phyloP scores from a whole-genome alignment of 2,113 vertebrate species.

The Procavia capensis region DNA sequence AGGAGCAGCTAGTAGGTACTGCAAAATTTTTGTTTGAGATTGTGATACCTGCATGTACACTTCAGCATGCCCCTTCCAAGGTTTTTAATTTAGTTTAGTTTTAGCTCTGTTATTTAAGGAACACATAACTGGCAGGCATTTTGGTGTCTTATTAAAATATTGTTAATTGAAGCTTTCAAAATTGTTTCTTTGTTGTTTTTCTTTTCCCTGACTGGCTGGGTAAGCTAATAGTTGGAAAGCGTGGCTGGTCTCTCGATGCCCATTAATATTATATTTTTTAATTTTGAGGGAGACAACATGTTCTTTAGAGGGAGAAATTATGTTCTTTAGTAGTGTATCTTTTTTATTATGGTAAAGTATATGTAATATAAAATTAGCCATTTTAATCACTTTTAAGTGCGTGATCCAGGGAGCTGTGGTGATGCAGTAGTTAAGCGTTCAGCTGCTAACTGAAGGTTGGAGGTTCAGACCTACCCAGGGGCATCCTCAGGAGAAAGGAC shows the following conservation, averaged over 20 bases:
- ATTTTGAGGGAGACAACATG: neutral
- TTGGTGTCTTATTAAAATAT: neutral
- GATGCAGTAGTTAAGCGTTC: no score
- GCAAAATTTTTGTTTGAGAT: neutral
- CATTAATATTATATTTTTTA: neutral
- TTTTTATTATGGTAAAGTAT: neutral
- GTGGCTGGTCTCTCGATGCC: no score
- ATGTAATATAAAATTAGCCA: no score
- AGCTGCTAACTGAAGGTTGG: no score
- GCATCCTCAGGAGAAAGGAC: no score
- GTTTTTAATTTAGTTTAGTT: neutral
- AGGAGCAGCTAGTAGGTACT: no score
- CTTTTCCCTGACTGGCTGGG: neutral
- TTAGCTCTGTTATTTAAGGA: neutral
- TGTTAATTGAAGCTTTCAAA: neutral
- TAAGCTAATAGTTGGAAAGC: neutral
- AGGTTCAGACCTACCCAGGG: no score
- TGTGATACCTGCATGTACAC: neutral
- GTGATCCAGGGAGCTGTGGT: no score
- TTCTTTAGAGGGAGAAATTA: neutral
- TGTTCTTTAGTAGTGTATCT: neutral
- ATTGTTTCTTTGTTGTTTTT: neutral
- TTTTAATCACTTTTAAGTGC: no score
- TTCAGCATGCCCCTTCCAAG: rapidly evolving
- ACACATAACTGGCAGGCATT: neutral